Base-by-base conservation (phyloP, 2,797 vertebrate genomes). In the Sarcophilus harrisii region DNA sequence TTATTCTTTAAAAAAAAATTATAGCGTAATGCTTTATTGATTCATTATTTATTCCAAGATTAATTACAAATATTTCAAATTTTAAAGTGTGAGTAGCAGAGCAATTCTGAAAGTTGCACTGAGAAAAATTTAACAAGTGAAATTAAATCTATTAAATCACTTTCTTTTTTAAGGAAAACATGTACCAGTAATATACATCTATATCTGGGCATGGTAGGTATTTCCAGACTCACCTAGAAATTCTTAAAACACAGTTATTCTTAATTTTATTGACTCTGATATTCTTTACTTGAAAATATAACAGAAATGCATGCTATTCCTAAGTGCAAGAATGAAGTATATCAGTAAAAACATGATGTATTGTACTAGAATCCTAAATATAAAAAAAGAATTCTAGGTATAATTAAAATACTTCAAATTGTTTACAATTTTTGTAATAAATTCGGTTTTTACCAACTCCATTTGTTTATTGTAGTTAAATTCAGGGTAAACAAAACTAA, bases 331-430 rank as follows among this genome's bases (percentile, higher is more conserved):
- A 73, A 73, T 73, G 0, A n/a, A 73, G 32, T n/a, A 81, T 81
- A 21, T 45, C 18, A 81, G 66, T 9, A 81, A n/a, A 10, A n/a
- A n/a, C 0, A 2, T 91, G 66, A 30, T 28, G 45, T 45, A n/a
- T 45, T 1, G 8, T n/a, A 54, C 12, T 49, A 27, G 57, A 90
- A 89, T 90, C 58, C 49, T 54, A 11, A 93, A 28, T 54, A 90
- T 57, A 58, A 38, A 32, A 1, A 32, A 57, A 81, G 58, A 54
- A 57, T 38, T 91, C 57, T 9, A 32, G 14, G 14, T 89, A 93
- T 90, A 3, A 92, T 93, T 89, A 18, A 91, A 91, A 24, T 81
- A 5, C 45, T 90, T 91, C 62, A 90, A 92, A 92, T 59, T 54
- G 32, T 59, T 58, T 30, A 89, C 90, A 45, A 12, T 52, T 81